These are phyloP conservation scores for Epicampocera succincta DNA, from an alignment of 2,888 invertebrate species.

Conservation along the genomic window DNA sequence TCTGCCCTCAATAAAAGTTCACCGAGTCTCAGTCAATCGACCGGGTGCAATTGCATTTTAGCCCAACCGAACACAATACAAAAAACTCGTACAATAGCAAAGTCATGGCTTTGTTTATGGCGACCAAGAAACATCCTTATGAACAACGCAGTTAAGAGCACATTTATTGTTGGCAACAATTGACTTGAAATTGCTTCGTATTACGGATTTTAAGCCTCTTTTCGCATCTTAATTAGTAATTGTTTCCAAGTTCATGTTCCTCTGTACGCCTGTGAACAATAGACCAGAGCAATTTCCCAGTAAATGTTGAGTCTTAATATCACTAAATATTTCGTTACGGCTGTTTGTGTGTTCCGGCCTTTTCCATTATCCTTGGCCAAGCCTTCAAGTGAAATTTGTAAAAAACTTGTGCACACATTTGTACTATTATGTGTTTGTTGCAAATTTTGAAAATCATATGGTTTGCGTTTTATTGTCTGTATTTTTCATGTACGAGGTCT, in stretches of 20 bases:
- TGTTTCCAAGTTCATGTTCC: background rate
- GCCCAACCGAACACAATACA: background rate
- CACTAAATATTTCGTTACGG: background rate
- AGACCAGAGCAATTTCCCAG: background rate
- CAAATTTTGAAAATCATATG: too few species aligned
- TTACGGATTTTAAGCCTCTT: background rate
- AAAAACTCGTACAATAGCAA: too few species aligned
- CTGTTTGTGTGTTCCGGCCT: background rate
- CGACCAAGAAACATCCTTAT: too few species aligned
- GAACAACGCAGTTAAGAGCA: too few species aligned
- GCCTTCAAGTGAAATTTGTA: background rate
- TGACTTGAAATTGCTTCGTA: conserved; percentile 2
- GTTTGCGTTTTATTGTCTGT: too few species aligned
- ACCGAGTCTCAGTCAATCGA: background rate
- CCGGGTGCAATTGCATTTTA: background rate
- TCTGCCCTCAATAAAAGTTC: background rate
- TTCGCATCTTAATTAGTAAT: conserved; percentile 27
- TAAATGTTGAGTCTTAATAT: background rate
- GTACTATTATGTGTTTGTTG: too few species aligned
- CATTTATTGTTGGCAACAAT: too few species aligned
- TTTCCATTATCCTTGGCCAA: background rate
- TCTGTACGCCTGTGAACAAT: background rate
- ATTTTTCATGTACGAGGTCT: too few species aligned
- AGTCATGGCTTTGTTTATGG: too few species aligned
- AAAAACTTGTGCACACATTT: too few species aligned